Percentiles rank a stretch among this genome's conserved stretches.
Evolutionary conservation across 2,797 vertebrate species (phyloP).

Genomic region (Neosilurus mollespiculum): DNA sequence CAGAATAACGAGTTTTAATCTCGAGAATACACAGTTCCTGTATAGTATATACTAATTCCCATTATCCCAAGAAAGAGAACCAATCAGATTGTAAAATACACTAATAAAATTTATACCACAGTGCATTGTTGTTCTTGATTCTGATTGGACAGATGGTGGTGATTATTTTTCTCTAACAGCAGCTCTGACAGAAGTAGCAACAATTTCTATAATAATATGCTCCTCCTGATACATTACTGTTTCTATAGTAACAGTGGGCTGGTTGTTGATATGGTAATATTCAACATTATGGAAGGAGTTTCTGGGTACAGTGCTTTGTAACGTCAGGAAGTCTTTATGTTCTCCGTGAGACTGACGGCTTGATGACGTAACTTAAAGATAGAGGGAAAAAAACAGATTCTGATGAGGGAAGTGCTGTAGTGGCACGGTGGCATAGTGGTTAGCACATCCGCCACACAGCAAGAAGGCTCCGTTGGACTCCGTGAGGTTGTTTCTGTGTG

Average conservation of each 20-base stretch:
- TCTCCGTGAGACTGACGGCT: not conserved
- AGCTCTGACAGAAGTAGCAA: not conserved
- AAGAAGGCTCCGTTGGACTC: too few relatives aligned
- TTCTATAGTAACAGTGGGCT: not conserved
- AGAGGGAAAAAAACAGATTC: not conserved
- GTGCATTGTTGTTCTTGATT: not conserved
- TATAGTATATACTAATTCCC: too few relatives aligned
- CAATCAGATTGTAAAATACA: too few relatives aligned
- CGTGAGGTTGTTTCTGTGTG: too few relatives aligned
- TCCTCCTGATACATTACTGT: not conserved
- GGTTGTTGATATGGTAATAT: constrained; percentile 34
- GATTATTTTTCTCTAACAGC: not conserved
- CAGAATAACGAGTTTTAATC: too few relatives aligned
- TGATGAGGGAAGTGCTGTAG: not conserved
- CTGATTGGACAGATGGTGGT: not conserved
- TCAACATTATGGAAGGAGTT: not conserved
- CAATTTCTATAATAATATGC: too few relatives aligned
- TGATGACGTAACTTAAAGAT: not conserved
- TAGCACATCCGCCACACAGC: too few relatives aligned
- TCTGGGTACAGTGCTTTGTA: not conserved
- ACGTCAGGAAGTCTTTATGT: not conserved
- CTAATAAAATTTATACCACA: too few relatives aligned
- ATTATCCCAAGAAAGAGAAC: too few relatives aligned
- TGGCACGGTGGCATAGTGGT: too few relatives aligned
- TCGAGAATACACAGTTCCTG: too few relatives aligned